phyloP scores from a whole-genome alignment of 2,888 invertebrate genomes.

The Arrhopalites spinosus region DNA sequence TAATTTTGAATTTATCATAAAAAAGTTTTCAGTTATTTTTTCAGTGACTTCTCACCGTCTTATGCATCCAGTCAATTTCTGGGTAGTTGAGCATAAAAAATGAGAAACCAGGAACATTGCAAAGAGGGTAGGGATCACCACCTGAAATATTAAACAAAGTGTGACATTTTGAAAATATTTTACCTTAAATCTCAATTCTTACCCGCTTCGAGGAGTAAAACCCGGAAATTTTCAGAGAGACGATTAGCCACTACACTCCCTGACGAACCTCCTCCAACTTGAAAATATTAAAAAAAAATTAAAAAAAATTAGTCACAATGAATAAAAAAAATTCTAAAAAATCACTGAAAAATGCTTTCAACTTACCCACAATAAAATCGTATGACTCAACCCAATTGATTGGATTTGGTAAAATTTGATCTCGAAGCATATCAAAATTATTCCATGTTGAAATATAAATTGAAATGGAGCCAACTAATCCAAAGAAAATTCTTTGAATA shows the following conservation, averaged over 20 bases:
- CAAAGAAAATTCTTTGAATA: constrained; percentile 47
- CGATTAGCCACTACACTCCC: constrained; percentile 3
- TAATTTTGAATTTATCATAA: no score
- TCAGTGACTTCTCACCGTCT: not conserved
- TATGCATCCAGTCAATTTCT: constrained; percentile 26
- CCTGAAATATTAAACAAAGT: no score
- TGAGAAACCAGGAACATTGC: not conserved
- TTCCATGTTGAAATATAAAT: constrained; percentile 49
- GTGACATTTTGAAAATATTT: no score
- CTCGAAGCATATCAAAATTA: constrained; percentile 45
- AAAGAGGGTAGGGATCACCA: not conserved
- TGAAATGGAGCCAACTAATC: constrained; percentile 45
- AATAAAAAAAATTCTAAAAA: not conserved
- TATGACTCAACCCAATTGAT: constrained; percentile 41
- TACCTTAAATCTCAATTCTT: not conserved
- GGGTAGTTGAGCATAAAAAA: constrained; percentile 7
- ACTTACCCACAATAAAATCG: constrained; percentile 50
- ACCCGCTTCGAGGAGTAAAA: constrained; percentile 7
- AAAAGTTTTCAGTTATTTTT: no score
- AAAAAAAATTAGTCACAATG: not conserved
- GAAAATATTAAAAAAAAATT: not conserved
- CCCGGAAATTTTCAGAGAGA: constrained; percentile 2
- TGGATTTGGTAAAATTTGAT: constrained; percentile 38
- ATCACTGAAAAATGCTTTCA: not conserved
- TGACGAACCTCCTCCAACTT: not conserved